Evolutionary conservation across 2,888 invertebrate genomes (phyloP).

Genomic region (Eueremaeus valkanovi): DNA sequence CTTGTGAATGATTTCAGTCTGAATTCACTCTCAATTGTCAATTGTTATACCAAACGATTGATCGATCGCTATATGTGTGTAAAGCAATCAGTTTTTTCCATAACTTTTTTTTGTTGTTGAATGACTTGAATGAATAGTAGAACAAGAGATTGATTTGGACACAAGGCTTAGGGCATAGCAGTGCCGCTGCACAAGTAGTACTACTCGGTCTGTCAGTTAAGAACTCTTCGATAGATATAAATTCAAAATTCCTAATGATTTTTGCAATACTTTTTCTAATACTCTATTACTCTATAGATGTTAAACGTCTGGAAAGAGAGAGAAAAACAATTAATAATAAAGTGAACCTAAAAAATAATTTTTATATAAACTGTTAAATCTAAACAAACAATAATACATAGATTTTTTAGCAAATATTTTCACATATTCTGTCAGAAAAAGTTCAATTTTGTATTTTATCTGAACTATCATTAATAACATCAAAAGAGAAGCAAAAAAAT

Average conservation of each 20-base stretch:
- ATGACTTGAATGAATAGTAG: neutral
- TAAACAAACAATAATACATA: neutral
- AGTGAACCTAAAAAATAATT: neutral
- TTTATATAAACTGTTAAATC: neutral
- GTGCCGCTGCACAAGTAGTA: neutral
- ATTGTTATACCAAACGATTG: neutral
- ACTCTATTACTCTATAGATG: no score
- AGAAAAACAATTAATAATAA: neutral
- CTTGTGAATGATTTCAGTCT: neutral
- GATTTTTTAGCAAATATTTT: no score
- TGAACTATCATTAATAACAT: constrained; percentile 11
- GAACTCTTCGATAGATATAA: no score
- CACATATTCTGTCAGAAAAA: no score
- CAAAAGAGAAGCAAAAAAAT: neutral
- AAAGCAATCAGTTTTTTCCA: neutral
- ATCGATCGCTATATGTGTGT: neutral
- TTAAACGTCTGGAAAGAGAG: no score
- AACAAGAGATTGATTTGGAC: no score
- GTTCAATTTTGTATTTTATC: neutral
- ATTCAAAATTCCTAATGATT: no score
- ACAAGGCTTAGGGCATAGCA: neutral
- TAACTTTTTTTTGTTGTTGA: no score
- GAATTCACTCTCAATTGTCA: neutral
- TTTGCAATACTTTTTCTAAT: no score
- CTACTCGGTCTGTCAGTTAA: no score